Percentiles rank a stretch among this genome's conserved stretches.
phyloP scores from a whole-genome alignment of 2,797 vertebrate genomes.

The Crenichthys baileyi region DNA sequence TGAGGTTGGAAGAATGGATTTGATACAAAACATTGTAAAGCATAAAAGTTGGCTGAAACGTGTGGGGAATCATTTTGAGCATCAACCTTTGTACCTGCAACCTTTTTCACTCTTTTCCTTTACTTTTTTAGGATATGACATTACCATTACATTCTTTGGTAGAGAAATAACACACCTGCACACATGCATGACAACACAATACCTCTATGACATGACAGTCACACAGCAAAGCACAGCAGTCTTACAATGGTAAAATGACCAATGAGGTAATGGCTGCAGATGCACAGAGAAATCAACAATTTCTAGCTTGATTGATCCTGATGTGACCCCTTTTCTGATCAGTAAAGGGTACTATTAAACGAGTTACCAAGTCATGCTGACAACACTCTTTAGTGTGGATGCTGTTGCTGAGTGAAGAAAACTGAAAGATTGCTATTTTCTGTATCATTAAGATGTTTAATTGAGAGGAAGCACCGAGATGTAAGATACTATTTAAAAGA shows the following conservation, averaged over 20 bases:
- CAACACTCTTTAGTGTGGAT: neutral
- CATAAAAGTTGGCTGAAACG: no score
- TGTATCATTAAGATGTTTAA: neutral
- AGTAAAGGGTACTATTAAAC: neutral
- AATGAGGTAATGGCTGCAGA: neutral
- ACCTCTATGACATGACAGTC: no score
- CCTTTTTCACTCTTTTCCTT: conserved; percentile 6
- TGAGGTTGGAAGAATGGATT: no score
- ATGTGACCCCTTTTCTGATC: neutral
- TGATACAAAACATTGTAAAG: no score
- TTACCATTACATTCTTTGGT: conserved; percentile 7
- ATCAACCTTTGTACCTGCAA: conserved; percentile 1
- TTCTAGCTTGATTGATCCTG: neutral
- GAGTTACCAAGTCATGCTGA: neutral
- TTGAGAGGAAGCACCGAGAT: neutral
- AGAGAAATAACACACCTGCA: neutral
- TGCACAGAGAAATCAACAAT: neutral
- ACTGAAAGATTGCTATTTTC: neutral
- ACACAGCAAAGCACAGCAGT: neutral
- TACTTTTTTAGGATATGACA: conserved; percentile 26
- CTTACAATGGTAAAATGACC: neutral
- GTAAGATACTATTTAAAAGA: neutral
- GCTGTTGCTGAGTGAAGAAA: neutral
- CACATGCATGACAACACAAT: no score
- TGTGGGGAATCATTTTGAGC: neutral